Percentiles rank a stretch among this genome's conserved stretches.
These are phyloP conservation scores for Pitangus sulphuratus DNA, from an alignment of 2,797 vertebrate genomes.

Conservation along the genomic window DNA sequence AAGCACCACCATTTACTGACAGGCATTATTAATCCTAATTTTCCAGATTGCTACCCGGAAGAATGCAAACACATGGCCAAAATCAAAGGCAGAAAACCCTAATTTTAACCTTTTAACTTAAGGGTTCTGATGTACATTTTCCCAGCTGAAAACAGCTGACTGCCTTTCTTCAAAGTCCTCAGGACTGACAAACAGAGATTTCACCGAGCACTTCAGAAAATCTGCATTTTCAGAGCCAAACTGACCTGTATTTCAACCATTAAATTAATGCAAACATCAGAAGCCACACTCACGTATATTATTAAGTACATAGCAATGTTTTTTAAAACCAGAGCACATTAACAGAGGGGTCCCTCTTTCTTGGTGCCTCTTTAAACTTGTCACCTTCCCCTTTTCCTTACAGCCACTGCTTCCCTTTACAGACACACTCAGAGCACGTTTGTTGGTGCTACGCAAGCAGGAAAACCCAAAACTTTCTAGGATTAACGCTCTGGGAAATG, in stretches of 20 bases:
- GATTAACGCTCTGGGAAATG: neutral
- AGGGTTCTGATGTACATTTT: neutral
- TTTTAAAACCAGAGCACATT: neutral
- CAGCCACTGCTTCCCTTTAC: neutral
- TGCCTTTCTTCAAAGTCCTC: neutral
- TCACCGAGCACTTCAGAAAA: neutral
- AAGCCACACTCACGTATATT: neutral
- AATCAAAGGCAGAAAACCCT: neutral
- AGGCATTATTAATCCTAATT: neutral
- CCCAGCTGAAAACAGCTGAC: neutral
- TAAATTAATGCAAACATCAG: neutral
- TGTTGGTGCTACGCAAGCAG: neutral
- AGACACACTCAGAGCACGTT: neutral
- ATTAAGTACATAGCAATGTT: neutral
- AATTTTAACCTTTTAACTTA: neutral
- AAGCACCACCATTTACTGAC: neutral
- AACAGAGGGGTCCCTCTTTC: neutral
- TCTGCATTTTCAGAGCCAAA: neutral
- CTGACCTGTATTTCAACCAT: neutral
- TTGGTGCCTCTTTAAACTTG: neutral
- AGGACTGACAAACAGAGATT: neutral
- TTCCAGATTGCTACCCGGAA: neutral
- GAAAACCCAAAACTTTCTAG: neutral
- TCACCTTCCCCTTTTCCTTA: neutral
- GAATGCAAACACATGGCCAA: neutral